A percentile compares a stretch with the other conserved stretches of the same genome.
These are phyloP conservation scores for Heliocidaris tuberculata DNA, from an alignment of 35 echinoderm and acorn worm genomes.

Conservation along the genomic window DNA sequence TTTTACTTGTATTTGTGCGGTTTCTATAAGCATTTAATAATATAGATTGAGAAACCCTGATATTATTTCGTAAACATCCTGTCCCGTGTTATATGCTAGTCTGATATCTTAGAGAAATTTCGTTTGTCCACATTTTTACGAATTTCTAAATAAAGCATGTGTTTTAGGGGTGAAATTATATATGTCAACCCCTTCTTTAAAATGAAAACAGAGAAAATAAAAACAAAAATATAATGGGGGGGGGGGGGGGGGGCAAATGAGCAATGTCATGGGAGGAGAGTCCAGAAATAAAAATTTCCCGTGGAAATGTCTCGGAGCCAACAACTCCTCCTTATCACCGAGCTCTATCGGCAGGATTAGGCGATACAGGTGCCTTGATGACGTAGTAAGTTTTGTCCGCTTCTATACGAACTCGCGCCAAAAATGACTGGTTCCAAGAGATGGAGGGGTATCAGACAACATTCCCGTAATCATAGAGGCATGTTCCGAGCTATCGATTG, in stretches of 20 bases:
- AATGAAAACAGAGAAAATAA: neutral
- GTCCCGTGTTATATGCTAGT: neutral
- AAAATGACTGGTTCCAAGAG: neutral
- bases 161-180: neutral
- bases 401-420: neutral
- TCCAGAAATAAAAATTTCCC: neutral
- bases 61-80: neutral
- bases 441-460: neutral
- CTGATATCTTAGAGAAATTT: neutral
- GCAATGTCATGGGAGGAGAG: neutral
- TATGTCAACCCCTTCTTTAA: neutral
- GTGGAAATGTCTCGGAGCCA: neutral
- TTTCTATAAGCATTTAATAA: neutral
- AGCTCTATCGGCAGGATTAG: neutral
- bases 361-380: neutral
- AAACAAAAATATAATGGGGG: neutral
- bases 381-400: neutral
- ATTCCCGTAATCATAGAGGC: neutral
- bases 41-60: neutral
- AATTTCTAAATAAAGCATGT: neutral
- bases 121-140: neutral
- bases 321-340: neutral
- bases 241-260: too few relatives aligned
- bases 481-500: slow-evolving; percentile 2
- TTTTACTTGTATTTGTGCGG: neutral